A percentile compares a stretch with the other conserved stretches of the same genome.
Conservation (phyloP, 1,140 invertebrate genomes). For the Drosophila kikkawai region DNA sequence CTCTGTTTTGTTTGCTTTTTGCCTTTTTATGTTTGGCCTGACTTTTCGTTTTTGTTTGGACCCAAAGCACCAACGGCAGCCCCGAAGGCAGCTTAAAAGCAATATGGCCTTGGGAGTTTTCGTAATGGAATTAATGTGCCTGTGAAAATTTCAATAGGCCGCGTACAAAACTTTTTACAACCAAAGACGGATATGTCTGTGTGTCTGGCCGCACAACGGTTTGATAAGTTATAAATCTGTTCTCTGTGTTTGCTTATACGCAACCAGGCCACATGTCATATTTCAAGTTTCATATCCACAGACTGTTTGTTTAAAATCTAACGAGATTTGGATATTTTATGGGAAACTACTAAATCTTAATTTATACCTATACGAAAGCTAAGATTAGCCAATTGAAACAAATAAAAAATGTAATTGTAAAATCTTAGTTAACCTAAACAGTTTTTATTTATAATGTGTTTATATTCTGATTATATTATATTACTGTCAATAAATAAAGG, state of each 20-base stretch:
- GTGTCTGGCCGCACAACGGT: slow-evolving; percentile 47
- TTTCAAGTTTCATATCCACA: slow-evolving; percentile 31
- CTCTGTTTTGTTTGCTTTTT: slow-evolving; percentile 65
- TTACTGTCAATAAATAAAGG: neutral
- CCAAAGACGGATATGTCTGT: slow-evolving; percentile 45
- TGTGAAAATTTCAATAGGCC: slow-evolving; percentile 67
- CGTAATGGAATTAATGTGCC: slow-evolving; percentile 73
- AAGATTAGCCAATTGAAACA: neutral
- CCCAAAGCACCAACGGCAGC: slow-evolving; percentile 28
- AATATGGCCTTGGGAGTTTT: slow-evolving; percentile 71
- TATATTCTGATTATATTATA: neutral
- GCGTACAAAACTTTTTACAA: slow-evolving; percentile 51
- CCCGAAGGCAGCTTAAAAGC: slow-evolving; percentile 44
- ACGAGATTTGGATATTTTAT: slow-evolving; percentile 7
- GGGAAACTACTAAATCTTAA: too few relatives aligned
- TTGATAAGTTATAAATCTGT: slow-evolving; percentile 67
- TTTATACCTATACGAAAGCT: neutral
- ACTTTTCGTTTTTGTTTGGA: slow-evolving; percentile 60
- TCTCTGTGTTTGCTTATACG: slow-evolving; percentile 20
- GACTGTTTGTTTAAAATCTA: slow-evolving; percentile 11
- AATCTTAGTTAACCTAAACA: neutral
- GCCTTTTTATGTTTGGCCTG: slow-evolving; percentile 57
- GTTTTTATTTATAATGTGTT: neutral
- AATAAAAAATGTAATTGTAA: neutral
- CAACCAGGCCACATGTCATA: slow-evolving; percentile 21